Evolutionary conservation across 2,113 vertebrate genomes (phyloP), one percentile per base, ranked within the genome.

Genomic region (Asarcornis scutulata): DNA sequence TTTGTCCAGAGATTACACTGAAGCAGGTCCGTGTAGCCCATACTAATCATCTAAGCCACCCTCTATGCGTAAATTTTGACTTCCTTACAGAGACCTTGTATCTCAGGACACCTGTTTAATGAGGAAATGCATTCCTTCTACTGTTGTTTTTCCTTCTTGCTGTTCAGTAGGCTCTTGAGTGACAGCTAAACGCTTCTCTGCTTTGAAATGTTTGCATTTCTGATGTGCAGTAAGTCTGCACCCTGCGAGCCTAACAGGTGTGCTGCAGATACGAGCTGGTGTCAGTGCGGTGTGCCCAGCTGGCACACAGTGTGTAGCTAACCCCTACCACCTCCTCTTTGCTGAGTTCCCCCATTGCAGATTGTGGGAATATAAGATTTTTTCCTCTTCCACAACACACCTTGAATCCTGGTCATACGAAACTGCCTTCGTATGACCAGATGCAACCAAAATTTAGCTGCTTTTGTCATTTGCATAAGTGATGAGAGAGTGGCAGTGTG

Each of bases 141-240:
- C 10, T 29, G 36, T 80, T 42, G 26, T n/a, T 17, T 62, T 50
- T 73, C 13, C 55, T 80, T 20, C 40, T 81, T 40, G 18, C 34
- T 79, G 11, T 73, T 68, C 36, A 21, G n/a, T 32, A 86, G 26
- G 27, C 26, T 27, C 68, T 40, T 59, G 75, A 89, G 25, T 27
- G 76, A 86, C 81, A 77, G 48, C 68, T 83, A n/a, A 71, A 40
- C 31, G 77, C 59, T 86, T 38, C 32, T 44, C 38, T 46, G n/a
- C 40, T 77, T 34, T 50, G 34, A 77, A 86, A 46, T 16, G 8
- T 48, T 79, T 88, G 56, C 53, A 26, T 63, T 76, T 71, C 27
- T 3, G 4, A 17, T 14, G 27, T 34, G 34, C 14, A 42, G 0
- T 29, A 42, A 46, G 23, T 4, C 50, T 52, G 8, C 21, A 13